Evolutionary conservation across 2,113 vertebrate genomes (phyloP).

Genomic region (Spilogale gracilis): DNA sequence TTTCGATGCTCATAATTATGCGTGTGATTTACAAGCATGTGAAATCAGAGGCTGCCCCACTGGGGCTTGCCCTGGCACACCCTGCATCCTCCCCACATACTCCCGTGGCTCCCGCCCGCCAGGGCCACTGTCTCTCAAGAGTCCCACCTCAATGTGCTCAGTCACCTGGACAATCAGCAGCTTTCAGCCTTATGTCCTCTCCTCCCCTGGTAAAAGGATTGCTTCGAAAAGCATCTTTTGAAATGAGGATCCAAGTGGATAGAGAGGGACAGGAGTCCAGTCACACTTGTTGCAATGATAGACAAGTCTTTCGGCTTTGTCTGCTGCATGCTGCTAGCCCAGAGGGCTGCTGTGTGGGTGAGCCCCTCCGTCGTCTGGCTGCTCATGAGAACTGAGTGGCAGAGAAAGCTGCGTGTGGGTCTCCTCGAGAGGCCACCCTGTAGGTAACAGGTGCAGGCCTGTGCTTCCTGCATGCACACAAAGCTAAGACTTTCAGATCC

Average conservation of each 20-base stretch:
- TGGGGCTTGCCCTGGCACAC: not conserved
- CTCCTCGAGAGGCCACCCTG: not conserved
- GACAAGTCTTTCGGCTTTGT: slow-evolving; percentile 55
- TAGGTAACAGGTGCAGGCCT: not conserved
- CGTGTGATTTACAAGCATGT: slow-evolving; percentile 31
- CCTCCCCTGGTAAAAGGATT: slow-evolving; percentile 38
- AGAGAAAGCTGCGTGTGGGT: not conserved
- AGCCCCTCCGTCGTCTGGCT: not conserved
- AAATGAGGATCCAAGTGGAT: slow-evolving; percentile 68
- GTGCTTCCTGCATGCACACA: not conserved
- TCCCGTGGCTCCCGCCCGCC: not conserved
- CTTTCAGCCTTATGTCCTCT: slow-evolving; percentile 67
- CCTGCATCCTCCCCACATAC: not conserved
- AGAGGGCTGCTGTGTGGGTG: not conserved
- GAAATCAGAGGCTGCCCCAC: not conserved
- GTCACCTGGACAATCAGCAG: slow-evolving; percentile 74
- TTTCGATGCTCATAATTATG: not conserved
- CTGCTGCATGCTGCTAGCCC: not conserved
- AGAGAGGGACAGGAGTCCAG: slow-evolving; percentile 60
- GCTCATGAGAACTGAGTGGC: not conserved
- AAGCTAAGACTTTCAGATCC: not conserved
- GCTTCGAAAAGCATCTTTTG: slow-evolving; percentile 72
- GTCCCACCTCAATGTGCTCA: slow-evolving; percentile 67
- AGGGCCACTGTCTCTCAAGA: slow-evolving; percentile 45
- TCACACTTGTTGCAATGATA: slow-evolving; percentile 47